Evolutionary conservation across 92 coral and sea anemone species (phyloP).

Genomic region (Micromussa lordhowensis): DNA sequence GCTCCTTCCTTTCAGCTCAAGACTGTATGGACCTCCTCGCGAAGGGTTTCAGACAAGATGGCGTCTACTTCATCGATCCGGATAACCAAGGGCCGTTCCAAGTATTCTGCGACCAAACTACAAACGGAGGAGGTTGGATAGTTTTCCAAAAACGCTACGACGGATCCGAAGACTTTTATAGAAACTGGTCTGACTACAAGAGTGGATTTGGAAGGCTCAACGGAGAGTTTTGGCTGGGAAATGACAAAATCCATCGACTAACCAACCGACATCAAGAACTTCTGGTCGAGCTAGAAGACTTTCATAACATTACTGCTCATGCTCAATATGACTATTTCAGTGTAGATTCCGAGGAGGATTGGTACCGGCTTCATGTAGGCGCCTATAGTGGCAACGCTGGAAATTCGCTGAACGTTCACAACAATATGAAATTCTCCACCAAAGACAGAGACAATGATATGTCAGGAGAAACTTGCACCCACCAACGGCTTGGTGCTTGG

Average conservation of each 20-base stretch:
- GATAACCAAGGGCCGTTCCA: slow-evolving; percentile 34
- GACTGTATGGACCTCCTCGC: slow-evolving; percentile 54
- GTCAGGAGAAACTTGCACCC: not conserved
- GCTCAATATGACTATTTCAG: slow-evolving; percentile 28
- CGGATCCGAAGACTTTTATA: slow-evolving; percentile 15
- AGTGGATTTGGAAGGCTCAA: slow-evolving; percentile 53
- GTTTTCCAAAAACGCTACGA: slow-evolving; percentile 50
- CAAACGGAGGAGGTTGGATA: slow-evolving; percentile 64
- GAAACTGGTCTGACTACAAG: slow-evolving; percentile 48
- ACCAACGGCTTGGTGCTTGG: not conserved
- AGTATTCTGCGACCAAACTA: slow-evolving; percentile 53
- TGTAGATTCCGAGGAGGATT: slow-evolving; percentile 46
- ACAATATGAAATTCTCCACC: slow-evolving; percentile 1
- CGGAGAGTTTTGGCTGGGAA: slow-evolving; percentile 60
- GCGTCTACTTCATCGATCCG: slow-evolving; percentile 50
- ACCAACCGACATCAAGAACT: slow-evolving; percentile 11
- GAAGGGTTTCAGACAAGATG: slow-evolving; percentile 44
- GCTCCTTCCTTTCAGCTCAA: not conserved
- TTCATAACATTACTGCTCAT: not conserved
- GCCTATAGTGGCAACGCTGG: slow-evolving; percentile 11
- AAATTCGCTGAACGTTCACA: not conserved
- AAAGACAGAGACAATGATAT: not conserved
- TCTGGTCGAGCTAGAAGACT: slow-evolving; percentile 33
- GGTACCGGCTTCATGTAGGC: slow-evolving; percentile 31
- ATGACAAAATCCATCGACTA: slow-evolving; percentile 46